These are phyloP conservation scores for Ectemnius cavifrons DNA, from an alignment of 2,888 invertebrate species.

Conservation along the genomic window DNA sequence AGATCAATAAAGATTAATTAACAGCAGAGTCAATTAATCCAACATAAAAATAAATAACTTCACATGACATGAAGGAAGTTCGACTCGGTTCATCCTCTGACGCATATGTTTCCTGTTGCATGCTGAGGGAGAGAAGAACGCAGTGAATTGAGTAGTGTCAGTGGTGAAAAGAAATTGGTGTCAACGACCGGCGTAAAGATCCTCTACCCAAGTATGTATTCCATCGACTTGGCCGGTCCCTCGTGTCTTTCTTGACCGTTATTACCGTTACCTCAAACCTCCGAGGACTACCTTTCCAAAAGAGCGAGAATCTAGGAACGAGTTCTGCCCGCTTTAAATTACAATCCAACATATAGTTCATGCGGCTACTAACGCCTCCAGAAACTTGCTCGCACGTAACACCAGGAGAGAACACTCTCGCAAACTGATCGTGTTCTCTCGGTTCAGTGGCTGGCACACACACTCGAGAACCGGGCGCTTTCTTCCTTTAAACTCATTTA, in stretches of 20 bases:
- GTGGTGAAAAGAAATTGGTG: constrained; percentile 50
- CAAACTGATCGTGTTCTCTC: not conserved
- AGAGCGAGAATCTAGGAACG: constrained; percentile 70
- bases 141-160: constrained; percentile 14
- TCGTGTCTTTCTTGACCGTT: constrained; percentile 65
- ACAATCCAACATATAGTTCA: constrained; percentile 52
- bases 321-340: constrained; percentile 67
- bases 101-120: too few relatives aligned
- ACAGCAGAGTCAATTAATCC: too few relatives aligned
- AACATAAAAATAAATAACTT: too few relatives aligned
- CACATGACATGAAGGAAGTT: too few relatives aligned
- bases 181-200: constrained; percentile 58
- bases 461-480: too few relatives aligned
- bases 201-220: constrained; percentile 42
- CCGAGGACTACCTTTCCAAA: constrained; percentile 67
- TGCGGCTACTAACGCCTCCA: too few relatives aligned
- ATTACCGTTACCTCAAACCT: constrained; percentile 70
- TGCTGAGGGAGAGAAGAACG: too few relatives aligned
- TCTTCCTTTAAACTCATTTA: too few relatives aligned
- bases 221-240: constrained; percentile 53
- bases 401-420: constrained; percentile 4
- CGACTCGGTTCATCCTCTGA: too few relatives aligned
- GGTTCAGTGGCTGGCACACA: too few relatives aligned
- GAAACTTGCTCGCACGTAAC: constrained; percentile 2
- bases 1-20: too few relatives aligned